These are phyloP conservation scores for Antitype chi DNA, from an alignment of 2,888 invertebrate species.

Conservation along the genomic window DNA sequence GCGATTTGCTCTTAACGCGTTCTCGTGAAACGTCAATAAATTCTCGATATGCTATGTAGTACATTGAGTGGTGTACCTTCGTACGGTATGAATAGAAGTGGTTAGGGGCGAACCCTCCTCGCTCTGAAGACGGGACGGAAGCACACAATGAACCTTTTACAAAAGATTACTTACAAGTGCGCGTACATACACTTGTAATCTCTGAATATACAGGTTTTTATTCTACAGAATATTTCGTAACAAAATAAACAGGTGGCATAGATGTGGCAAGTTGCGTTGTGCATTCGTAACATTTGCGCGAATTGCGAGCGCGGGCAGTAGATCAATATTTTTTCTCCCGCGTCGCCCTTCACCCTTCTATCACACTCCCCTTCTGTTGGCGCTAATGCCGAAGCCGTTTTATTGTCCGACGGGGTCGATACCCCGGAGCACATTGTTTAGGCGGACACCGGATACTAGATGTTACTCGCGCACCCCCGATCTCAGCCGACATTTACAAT, in stretches of 20 bases:
- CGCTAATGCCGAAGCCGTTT: slow-evolving; percentile 51
- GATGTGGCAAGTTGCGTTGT: slow-evolving; percentile 20
- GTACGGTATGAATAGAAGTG: slow-evolving; percentile 36
- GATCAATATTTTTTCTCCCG: slow-evolving; percentile 57
- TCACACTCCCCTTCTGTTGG: slow-evolving; percentile 50
- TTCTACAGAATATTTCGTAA: slow-evolving; percentile 29
- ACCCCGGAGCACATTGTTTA: slow-evolving; percentile 40
- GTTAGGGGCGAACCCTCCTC: slow-evolving; percentile 51
- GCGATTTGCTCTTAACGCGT: slow-evolving; percentile 48
- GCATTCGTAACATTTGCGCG: slow-evolving; percentile 24
- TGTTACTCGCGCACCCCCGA: slow-evolving; percentile 5
- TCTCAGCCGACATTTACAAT: slow-evolving; percentile 14
- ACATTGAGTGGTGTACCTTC: slow-evolving; percentile 25
- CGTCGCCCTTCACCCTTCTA: slow-evolving; percentile 54
- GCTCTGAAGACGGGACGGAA: not conserved
- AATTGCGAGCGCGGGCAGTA: slow-evolving; percentile 36
- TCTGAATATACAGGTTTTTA: slow-evolving; percentile 29
- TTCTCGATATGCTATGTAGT: slow-evolving; percentile 23
- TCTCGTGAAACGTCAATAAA: slow-evolving; percentile 49
- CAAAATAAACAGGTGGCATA: slow-evolving; percentile 36
- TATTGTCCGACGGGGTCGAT: slow-evolving; percentile 47
- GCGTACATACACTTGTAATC: slow-evolving; percentile 38
- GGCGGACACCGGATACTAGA: slow-evolving; percentile 48
- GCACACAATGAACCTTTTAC: slow-evolving; percentile 29
- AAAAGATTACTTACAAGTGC: slow-evolving; percentile 27